Base-by-base conservation (phyloP, 1,140 invertebrate species). In the Dreissena polymorpha region DNA sequence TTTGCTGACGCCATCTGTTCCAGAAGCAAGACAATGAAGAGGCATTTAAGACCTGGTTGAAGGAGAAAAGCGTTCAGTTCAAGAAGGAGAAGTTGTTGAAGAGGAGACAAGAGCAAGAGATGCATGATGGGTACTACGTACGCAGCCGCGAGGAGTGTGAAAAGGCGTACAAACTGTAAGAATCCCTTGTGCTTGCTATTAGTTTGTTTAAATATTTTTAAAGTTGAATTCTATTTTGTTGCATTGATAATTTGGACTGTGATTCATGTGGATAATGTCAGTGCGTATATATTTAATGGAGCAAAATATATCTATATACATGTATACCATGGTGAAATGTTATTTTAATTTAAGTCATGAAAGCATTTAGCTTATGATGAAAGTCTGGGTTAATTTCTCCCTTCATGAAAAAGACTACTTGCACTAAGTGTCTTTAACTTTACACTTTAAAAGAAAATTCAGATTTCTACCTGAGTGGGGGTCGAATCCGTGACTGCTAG, bases 101-200 rank as follows among this genome's bases (percentile, higher is more conserved):
- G 68, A 85, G 79, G 60, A 68, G 90, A 51, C 79, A 89, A 60
- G 86, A 91, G 13, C 88, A 89, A 76, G 90, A 92, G 72, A 78
- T 85, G 49, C 84, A 85, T 21, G 90, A 90, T n/a, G 88, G 88
- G 12, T 89, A 89, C 63, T 86, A 86, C 39, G 74, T 89, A 14
- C 84, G 86, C 0, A 76, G 83, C 51, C 51, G 89, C 8, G 85
- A 89, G 63, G 90, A 92, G 10, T 91, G 90, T 86, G 91, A 92
- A 12, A 86, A 88, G 60, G 90, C 90, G n/a, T 91, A 89, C 71
- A 91, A 85, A 88, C 85, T 88, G 91, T 92, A 84, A 86, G 90
- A 88, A 29, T 10, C 23, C 10, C 27, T 10, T 25, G 0, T 16
- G n/a, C 21, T 68, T 63, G 23, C 18, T 69, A 14, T 14, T 5